Conservation (phyloP, 2,113 vertebrate species). For the Thomomys bottae region DNA sequence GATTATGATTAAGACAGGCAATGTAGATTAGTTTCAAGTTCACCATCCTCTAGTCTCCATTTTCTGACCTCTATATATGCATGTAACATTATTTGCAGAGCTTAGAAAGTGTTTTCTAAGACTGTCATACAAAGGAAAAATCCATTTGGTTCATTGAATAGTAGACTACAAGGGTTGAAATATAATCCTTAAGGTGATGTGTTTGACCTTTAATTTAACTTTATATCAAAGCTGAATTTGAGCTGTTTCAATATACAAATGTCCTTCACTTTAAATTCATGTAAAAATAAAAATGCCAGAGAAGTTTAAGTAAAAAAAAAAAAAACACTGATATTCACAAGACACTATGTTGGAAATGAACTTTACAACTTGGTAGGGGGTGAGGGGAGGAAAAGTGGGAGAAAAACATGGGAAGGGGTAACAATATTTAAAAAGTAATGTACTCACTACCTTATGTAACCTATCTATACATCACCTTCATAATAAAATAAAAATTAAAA, state of each 20-base stretch:
- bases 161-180: constrained; percentile 28
- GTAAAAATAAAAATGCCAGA: constrained; percentile 4
- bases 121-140: constrained; percentile 11
- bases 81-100: background rate
- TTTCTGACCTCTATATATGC: background rate
- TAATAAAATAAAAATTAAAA: too few relatives aligned
- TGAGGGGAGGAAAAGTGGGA: too few relatives aligned
- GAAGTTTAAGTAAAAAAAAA: background rate
- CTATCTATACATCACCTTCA: too few relatives aligned
- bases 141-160: background rate
- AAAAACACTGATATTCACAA: too few relatives aligned
- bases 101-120: background rate
- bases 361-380: too few relatives aligned
- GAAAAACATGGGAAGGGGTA: too few relatives aligned
- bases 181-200: background rate
- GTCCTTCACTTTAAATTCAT: constrained; percentile 14
- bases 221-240: constrained; percentile 43
- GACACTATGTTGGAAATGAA: too few relatives aligned
- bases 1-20: too few relatives aligned
- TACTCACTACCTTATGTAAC: too few relatives aligned
- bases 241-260: constrained; percentile 32
- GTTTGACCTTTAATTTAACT: constrained; percentile 54
- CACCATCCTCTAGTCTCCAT: background rate
- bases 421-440: too few relatives aligned
- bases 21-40: too few relatives aligned